phyloP scores from a whole-genome alignment of 1,140 invertebrate species.

The Carcinoscorpius rotundicauda region DNA sequence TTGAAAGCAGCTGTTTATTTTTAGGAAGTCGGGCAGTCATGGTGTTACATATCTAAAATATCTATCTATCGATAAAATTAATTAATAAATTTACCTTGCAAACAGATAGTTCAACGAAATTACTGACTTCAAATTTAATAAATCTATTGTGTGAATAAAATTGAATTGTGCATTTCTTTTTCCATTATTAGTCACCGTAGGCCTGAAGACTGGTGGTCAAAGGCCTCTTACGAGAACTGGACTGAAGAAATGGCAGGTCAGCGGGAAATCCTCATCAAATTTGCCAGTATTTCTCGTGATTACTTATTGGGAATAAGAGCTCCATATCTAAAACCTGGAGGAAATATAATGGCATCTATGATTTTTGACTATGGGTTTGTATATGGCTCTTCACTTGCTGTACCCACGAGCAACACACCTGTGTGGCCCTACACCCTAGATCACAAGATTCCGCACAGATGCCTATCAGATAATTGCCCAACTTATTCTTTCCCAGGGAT shows the following conservation, averaged over 20 bases:
- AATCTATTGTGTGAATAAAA: too few relatives aligned
- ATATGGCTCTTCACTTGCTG: constrained; percentile 86
- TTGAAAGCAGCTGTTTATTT: too few relatives aligned
- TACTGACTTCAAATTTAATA: too few relatives aligned
- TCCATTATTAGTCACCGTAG: constrained; percentile 44
- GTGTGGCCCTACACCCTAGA: constrained; percentile 92
- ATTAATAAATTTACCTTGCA: too few relatives aligned
- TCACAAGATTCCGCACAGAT: constrained; percentile 88
- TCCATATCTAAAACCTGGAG: constrained; percentile 77
- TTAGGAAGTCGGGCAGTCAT: too few relatives aligned
- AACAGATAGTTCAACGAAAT: too few relatives aligned
- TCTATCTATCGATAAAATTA: too few relatives aligned
- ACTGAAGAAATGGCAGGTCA: constrained; percentile 89
- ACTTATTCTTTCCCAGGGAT: constrained; percentile 79
- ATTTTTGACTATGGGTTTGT: constrained; percentile 73
- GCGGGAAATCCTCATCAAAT: constrained; percentile 64
- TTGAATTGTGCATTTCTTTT: too few relatives aligned
- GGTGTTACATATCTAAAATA: too few relatives aligned
- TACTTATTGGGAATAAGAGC: constrained; percentile 49
- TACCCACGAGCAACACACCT: constrained; percentile 58
- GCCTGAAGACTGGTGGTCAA: constrained; percentile 47
- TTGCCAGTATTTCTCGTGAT: constrained; percentile 73
- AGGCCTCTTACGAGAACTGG: constrained; percentile 80
- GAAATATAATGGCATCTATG: constrained; percentile 91
- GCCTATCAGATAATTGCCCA: constrained; percentile 49